These are phyloP conservation scores for Ibidorhyncha struthersii DNA, from an alignment of 2,113 vertebrate species.

Conservation along the genomic window DNA sequence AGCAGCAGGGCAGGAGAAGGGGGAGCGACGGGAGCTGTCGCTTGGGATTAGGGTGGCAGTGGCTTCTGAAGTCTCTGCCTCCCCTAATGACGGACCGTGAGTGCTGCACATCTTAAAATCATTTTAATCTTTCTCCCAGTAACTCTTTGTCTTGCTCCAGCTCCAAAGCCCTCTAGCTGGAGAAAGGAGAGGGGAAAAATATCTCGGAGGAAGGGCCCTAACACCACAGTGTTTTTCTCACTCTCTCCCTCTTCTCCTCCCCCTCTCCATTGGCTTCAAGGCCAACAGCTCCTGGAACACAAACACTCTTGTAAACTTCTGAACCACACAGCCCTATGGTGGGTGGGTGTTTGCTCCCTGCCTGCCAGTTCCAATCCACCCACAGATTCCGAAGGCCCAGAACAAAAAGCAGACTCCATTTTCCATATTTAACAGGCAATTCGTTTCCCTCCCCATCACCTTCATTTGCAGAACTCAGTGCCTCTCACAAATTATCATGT, in stretches of 20 bases:
- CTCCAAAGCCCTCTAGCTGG: constrained; percentile 29
- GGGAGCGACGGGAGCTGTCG: neutral
- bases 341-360: constrained; percentile 73
- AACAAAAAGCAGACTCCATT: constrained; percentile 67
- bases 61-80: neutral
- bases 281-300: constrained; percentile 69
- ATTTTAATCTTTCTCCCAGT: neutral
- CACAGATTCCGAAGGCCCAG: constrained; percentile 71
- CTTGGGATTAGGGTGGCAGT: neutral
- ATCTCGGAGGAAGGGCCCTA: constrained; percentile 58
- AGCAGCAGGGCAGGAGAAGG: neutral
- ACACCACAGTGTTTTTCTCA: constrained; percentile 63
- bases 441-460: neutral
- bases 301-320: constrained; percentile 74
- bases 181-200: constrained; percentile 35
- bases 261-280: constrained; percentile 62
- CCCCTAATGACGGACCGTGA: neutral
- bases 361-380: constrained; percentile 70
- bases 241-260: constrained; percentile 50
- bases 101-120: neutral
- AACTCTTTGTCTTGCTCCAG: constrained; percentile 7
- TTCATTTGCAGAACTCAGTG: neutral
- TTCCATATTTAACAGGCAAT: constrained; percentile 54
- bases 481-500: neutral
- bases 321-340: constrained; percentile 70